phyloP scores from a whole-genome alignment of 2,888 invertebrate genomes.

The Pollenia labialis region DNA sequence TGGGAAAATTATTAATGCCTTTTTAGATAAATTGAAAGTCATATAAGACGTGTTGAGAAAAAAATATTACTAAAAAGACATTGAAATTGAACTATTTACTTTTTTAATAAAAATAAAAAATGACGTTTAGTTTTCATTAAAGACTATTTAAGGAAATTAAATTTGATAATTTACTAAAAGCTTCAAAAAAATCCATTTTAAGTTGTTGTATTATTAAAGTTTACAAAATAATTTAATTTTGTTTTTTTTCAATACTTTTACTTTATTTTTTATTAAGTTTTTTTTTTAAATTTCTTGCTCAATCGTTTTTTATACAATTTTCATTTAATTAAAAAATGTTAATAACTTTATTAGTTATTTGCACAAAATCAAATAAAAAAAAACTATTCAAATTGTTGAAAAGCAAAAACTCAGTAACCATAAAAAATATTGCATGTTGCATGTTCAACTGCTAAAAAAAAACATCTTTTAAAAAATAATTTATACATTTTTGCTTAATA shows the following conservation, averaged over 20 bases:
- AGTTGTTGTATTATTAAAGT: too few species aligned
- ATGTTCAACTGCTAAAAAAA: slow-evolving; percentile 40
- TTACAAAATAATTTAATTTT: too few species aligned
- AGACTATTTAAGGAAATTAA: too few species aligned
- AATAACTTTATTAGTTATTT: slow-evolving; percentile 67
- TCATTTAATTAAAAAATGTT: slow-evolving; percentile 63
- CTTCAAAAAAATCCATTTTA: too few species aligned
- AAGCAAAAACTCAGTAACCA: slow-evolving; percentile 64
- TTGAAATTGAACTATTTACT: too few species aligned
- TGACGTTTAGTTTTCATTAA: too few species aligned
- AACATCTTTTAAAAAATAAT: slow-evolving; percentile 21
- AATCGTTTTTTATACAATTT: slow-evolving; percentile 4
- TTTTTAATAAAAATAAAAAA: too few species aligned
- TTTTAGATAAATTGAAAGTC: too few species aligned
- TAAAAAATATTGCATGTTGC: slow-evolving; percentile 70
- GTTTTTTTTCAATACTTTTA: not conserved
- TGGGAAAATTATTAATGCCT: slow-evolving; percentile 48
- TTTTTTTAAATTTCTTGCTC: slow-evolving; percentile 23
- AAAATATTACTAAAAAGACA: too few species aligned
- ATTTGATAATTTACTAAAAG: too few species aligned
- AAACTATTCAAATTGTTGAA: slow-evolving; percentile 29
- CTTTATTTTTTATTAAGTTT: slow-evolving; percentile 22
- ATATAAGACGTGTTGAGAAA: too few species aligned
- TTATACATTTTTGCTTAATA: slow-evolving; percentile 23
- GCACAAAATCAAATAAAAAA: slow-evolving; percentile 10